Evolutionary conservation across 2,888 invertebrate genomes (phyloP).

Genomic region (Altica lythri): DNA sequence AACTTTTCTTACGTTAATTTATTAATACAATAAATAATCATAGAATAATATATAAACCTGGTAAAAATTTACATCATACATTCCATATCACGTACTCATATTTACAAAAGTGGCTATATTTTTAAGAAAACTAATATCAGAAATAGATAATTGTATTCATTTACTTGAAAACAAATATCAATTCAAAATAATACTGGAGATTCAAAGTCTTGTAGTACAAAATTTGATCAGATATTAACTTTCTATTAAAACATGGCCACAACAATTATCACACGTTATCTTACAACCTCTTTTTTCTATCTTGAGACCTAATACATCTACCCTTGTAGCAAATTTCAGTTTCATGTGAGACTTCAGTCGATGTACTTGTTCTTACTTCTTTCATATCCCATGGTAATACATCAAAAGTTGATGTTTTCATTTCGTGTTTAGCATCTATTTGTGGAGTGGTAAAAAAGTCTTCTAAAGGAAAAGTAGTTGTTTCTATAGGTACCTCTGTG

Average conservation of each 20-base stretch:
- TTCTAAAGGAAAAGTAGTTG: slow-evolving; percentile 25
- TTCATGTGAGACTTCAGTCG: slow-evolving; percentile 82
- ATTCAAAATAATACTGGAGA: too few species aligned
- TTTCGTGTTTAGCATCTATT: slow-evolving; percentile 44
- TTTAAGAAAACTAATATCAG: too few species aligned
- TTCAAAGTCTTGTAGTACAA: too few species aligned
- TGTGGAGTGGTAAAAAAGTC: slow-evolving; percentile 52
- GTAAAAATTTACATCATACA: slow-evolving; percentile 5
- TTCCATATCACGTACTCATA: slow-evolving; percentile 14
- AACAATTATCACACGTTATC: slow-evolving; percentile 4
- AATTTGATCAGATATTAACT: too few species aligned
- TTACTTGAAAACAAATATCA: too few species aligned
- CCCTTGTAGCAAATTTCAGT: slow-evolving; percentile 89
- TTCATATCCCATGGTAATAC: slow-evolving; percentile 60
- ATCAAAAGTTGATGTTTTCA: slow-evolving; percentile 29
- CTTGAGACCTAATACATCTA: slow-evolving; percentile 72
- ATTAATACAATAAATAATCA: slow-evolving; percentile 18
- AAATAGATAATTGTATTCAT: too few species aligned
- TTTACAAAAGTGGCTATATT: too few species aligned
- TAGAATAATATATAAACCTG: slow-evolving; percentile 8
- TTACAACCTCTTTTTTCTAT: slow-evolving; percentile 41
- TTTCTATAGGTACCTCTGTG: slow-evolving; percentile 30
- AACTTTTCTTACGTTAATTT: slow-evolving; percentile 12
- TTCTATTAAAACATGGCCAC: slow-evolving; percentile 4
- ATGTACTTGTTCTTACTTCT: slow-evolving; percentile 75